Conservation (phyloP, 2,113 vertebrate species). For the Myotis brandtii region DNA sequence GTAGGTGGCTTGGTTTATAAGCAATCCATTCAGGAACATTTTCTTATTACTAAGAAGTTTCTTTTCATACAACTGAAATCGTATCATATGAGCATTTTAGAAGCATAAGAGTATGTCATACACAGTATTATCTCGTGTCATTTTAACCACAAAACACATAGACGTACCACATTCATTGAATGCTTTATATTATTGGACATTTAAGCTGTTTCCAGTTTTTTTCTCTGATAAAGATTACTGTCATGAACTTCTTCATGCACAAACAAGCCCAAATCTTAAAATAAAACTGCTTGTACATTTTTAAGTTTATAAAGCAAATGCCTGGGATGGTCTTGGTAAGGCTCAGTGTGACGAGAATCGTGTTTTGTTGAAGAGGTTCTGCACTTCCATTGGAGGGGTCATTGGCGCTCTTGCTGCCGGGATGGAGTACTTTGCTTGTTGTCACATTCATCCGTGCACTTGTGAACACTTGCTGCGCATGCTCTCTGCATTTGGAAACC, state of each 20-base stretch:
- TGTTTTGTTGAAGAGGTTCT: not conserved
- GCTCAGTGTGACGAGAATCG: accelerated
- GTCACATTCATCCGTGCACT: not conserved
- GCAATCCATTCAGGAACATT: not conserved
- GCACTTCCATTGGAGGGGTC: not conserved
- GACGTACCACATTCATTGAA: not conserved
- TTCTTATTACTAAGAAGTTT: not conserved
- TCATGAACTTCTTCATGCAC: not conserved
- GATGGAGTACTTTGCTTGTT: accelerated
- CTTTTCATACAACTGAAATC: not conserved
- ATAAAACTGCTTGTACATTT: not conserved
- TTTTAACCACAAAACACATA: not conserved
- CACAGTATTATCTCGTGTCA: not conserved
- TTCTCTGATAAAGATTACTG: not conserved
- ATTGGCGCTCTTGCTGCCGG: not conserved
- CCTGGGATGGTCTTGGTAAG: not conserved
- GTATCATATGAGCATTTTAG: not conserved
- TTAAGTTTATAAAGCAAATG: not conserved
- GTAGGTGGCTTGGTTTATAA: not conserved
- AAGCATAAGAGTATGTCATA: not conserved
- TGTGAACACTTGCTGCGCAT: not conserved
- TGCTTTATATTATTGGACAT: not conserved
- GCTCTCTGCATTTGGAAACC: not conserved
- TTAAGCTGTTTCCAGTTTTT: not conserved
- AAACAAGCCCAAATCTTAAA: not conserved